These are phyloP conservation scores for Knipowitschia caucasica DNA, from an alignment of 2,797 vertebrate species.

Conservation along the genomic window DNA sequence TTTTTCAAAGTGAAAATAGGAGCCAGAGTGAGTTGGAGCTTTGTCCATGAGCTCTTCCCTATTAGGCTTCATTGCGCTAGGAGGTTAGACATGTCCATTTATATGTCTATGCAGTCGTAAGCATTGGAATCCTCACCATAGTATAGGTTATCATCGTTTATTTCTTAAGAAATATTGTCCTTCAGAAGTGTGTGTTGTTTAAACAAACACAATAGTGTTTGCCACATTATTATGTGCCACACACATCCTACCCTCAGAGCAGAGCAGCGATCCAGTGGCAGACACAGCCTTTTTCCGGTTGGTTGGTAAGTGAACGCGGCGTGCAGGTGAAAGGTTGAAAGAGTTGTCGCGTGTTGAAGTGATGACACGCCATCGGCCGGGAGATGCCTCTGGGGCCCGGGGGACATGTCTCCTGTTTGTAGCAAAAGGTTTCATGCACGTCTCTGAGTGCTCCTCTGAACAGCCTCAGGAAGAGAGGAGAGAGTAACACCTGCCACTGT, in stretches of 20 bases:
- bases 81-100: no score
- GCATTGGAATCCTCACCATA: no score
- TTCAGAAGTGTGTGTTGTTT: no score
- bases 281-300: background rate
- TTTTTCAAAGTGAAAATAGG: no score
- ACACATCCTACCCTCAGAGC: background rate
- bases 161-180: no score
- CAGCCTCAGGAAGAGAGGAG: slow-evolving; percentile 7
- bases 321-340: slow-evolving; percentile 19
- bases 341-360: slow-evolving; percentile 16
- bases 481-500: slow-evolving; percentile 28
- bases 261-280: background rate
- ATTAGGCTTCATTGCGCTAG: no score
- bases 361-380: slow-evolving; percentile 11
- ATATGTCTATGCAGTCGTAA: no score
- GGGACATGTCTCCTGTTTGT: slow-evolving; percentile 10
- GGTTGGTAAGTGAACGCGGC: slow-evolving; percentile 2
- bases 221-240: no score
- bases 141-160: no score
- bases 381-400: slow-evolving; percentile 10
- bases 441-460: slow-evolving; percentile 12
- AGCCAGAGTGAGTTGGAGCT: no score
- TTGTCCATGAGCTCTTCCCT: no score
- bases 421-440: slow-evolving; percentile 9
- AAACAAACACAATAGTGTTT: no score